These are phyloP conservation scores for Lateolabrax maculatus DNA, from an alignment of 2,797 vertebrate species.

Conservation along the genomic window DNA sequence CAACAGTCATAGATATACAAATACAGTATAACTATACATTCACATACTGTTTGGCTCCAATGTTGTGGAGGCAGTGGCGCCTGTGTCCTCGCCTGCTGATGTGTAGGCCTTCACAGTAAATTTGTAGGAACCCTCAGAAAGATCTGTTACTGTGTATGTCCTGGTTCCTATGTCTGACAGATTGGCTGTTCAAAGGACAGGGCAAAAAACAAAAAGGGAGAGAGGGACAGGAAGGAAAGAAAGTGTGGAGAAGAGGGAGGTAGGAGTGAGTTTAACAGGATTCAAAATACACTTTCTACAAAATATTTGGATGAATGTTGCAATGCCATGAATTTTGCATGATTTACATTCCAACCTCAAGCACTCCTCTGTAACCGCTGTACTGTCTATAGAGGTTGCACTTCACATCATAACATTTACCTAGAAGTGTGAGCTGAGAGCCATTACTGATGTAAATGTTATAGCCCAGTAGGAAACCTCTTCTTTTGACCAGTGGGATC, in stretches of 20 bases:
- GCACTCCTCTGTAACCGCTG: background rate
- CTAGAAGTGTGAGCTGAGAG: slow-evolving; percentile 71
- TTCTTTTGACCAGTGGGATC: slow-evolving; percentile 65
- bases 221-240: background rate
- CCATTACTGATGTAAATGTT: slow-evolving; percentile 77
- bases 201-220: background rate
- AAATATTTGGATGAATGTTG: background rate
- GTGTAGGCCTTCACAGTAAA: slow-evolving; percentile 86
- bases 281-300: slow-evolving; percentile 8
- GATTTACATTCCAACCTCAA: background rate
- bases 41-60: slow-evolving; percentile 79
- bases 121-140: slow-evolving; percentile 75
- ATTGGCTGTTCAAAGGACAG: slow-evolving; percentile 70
- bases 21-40: background rate
- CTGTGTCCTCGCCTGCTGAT: slow-evolving; percentile 82
- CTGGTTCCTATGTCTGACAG: slow-evolving; percentile 62
- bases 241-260: background rate
- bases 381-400: background rate
- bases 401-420: slow-evolving; percentile 59
- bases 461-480: slow-evolving; percentile 84
- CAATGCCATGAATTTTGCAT: background rate
- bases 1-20: background rate
- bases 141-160: slow-evolving; percentile 70
- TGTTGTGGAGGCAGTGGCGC: slow-evolving; percentile 70
- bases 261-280: background rate